phyloP scores from a whole-genome alignment of 1,140 invertebrate genomes.

The Elymnias hypermnestra region DNA sequence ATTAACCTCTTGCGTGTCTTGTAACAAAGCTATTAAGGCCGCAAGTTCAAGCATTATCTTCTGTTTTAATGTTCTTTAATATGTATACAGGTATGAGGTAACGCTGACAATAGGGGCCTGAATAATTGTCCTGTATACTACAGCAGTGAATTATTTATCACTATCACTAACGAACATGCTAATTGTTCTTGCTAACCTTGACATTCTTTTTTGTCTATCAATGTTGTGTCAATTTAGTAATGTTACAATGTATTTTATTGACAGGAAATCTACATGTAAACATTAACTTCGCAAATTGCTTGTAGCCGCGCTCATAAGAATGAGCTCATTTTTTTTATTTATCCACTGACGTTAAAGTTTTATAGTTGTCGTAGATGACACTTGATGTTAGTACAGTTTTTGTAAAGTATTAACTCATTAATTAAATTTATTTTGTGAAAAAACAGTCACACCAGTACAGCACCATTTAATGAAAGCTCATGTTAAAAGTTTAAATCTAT shows the following conservation, averaged over 20 bases:
- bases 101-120: conserved; percentile 39
- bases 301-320: too few relatives aligned
- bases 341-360: too few relatives aligned
- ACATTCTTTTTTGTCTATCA: conserved; percentile 43
- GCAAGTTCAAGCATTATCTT: conserved; percentile 3
- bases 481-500: too few relatives aligned
- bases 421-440: too few relatives aligned
- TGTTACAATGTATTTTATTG: conserved; percentile 1
- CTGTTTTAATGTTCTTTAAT: conserved; percentile 7
- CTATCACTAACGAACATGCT: conserved; percentile 45
- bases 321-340: too few relatives aligned
- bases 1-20: conserved; percentile 1
- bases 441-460: too few relatives aligned
- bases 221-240: conserved; percentile 1
- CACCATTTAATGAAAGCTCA: too few relatives aligned
- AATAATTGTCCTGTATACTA: conserved; percentile 33
- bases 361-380: too few relatives aligned
- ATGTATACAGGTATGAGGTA: conserved; percentile 18
- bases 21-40: conserved; percentile 3
- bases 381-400: too few relatives aligned
- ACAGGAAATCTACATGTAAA: too few relatives aligned
- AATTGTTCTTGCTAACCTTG: conserved; percentile 39
- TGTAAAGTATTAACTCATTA: not conserved
- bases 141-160: conserved; percentile 35
- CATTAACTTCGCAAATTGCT: too few relatives aligned